Percentiles rank a stretch among this genome's conserved stretches.
Conservation (phyloP, 2,113 vertebrate genomes). For the Tragelaphus imberbis region DNA sequence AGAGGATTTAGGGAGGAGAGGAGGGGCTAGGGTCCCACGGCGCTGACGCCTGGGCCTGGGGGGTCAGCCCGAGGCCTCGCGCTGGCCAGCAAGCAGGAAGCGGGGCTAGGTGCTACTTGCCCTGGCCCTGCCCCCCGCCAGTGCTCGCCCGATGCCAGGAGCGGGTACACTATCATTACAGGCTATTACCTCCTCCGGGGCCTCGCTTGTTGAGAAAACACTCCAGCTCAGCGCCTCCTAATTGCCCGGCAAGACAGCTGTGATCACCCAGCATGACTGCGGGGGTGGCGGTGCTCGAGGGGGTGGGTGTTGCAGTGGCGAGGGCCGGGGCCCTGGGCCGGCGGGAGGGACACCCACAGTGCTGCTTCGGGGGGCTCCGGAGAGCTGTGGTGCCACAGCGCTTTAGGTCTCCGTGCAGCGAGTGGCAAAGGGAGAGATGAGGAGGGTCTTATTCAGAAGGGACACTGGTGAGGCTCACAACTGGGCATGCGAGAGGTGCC, state of each 20-base stretch:
- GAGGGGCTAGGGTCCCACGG: background rate
- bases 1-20: background rate
- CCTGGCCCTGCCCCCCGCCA: background rate
- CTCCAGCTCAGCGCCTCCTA: slow-evolving; percentile 12
- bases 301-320: background rate
- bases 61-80: background rate
- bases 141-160: background rate
- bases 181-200: slow-evolving; percentile 71
- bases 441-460: background rate
- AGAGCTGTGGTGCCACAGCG: background rate
- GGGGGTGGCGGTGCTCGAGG: background rate
- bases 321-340: rapidly evolving
- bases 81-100: background rate
- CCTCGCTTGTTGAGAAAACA: slow-evolving; percentile 30
- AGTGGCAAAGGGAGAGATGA: background rate
- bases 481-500: background rate
- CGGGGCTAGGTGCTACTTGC: slow-evolving; percentile 17
- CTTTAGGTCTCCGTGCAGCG: rapidly evolving
- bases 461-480: background rate
- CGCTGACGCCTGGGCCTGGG: background rate
- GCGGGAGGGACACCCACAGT: background rate
- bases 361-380: background rate
- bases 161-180: slow-evolving; percentile 65
- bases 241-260: slow-evolving; percentile 54
- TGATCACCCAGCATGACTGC: slow-evolving; percentile 44